Evolutionary conservation across 2,797 vertebrate genomes (phyloP), one percentile per base, ranked within the genome.

Genomic region (Halcyon leucocephala): DNA sequence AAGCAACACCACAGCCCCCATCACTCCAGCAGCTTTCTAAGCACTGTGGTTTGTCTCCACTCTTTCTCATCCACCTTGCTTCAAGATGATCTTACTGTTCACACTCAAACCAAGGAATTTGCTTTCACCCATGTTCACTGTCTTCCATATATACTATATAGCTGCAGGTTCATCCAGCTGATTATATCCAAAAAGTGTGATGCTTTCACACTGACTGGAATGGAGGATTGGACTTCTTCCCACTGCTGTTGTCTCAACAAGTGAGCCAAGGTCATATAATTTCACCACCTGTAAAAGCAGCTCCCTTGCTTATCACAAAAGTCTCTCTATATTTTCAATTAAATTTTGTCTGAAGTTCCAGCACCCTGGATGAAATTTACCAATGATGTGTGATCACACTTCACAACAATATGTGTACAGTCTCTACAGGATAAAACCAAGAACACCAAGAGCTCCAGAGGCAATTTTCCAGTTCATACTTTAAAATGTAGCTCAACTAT

Each of bases 331-430:
- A 57, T 35, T 35, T 64, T 88, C 74, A 74, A 33, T 66, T 48
- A 58, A 62, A 35, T 46, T 78, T 29, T 69, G 29, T 39, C 58
- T 9, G 2, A 49, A 46, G 55, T 25, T 70, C 74, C 46, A 49
- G 57, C 35, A 46, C 25, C 28, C 44, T 54, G 67, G 51, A 66
- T 70, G 86, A 96, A 95, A 78, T 73, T 9, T 89, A 35, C 42
- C 2, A 2, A 80, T 10, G 21, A 44, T 42, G 42, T 29, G 37
- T 26, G 70, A 79, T 10, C 22, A 19, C 41, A 35, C 8, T 80
- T 65, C 29, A 55, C 49, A 82, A 52, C 6, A 15, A 26, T 35
- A 51, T 1, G 3, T 0, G 0, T 46, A 31, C 69, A 89, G 19
- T n/a, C 31, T 77, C 28, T 37, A 49, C 9, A 72, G 15, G 42